Evolutionary conservation across 2,888 invertebrate genomes (phyloP).

Genomic region (Toxonevra muliebris): DNA sequence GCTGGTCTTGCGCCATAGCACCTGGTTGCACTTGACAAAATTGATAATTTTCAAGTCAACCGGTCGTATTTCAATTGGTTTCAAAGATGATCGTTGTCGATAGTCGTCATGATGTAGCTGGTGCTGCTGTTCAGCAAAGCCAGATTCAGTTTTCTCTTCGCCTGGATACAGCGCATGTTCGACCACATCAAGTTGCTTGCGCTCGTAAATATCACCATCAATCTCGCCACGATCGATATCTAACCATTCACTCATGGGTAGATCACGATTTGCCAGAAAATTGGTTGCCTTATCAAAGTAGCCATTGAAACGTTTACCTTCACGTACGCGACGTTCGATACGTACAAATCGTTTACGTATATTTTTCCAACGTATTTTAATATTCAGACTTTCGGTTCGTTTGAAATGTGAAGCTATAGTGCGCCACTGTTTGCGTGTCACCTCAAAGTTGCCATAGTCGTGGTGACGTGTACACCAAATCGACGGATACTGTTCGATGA

Average conservation of each 20-base stretch:
- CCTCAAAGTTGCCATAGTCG: slow-evolving; percentile 56
- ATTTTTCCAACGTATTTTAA: slow-evolving; percentile 59
- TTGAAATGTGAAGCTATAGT: slow-evolving; percentile 55
- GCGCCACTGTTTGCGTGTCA: slow-evolving; percentile 59
- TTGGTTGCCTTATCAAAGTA: slow-evolving; percentile 60
- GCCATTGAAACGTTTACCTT: slow-evolving; percentile 58
- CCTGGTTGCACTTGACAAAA: slow-evolving; percentile 60
- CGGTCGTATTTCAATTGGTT: slow-evolving; percentile 52
- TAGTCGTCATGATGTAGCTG: slow-evolving; percentile 11
- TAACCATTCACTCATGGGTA: slow-evolving; percentile 50
- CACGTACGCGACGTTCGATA: slow-evolving; percentile 50
- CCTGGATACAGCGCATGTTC: slow-evolving; percentile 36
- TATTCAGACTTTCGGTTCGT: slow-evolving; percentile 52
- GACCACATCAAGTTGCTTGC: slow-evolving; percentile 53
- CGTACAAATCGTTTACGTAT: slow-evolving; percentile 57
- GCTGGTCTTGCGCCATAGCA: slow-evolving; percentile 56
- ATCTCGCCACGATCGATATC: slow-evolving; percentile 55
- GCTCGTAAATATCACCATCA: slow-evolving; percentile 52
- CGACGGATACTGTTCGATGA: slow-evolving; percentile 56
- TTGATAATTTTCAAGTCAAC: slow-evolving; percentile 55
- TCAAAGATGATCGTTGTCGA: slow-evolving; percentile 29
- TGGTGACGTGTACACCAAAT: slow-evolving; percentile 60
- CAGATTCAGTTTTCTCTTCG: slow-evolving; percentile 29
- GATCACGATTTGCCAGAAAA: slow-evolving; percentile 54
- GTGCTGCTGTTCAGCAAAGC: slow-evolving; percentile 10